Conservation (phyloP, 2,888 invertebrate genomes). For the Ditula angustiorana region DNA sequence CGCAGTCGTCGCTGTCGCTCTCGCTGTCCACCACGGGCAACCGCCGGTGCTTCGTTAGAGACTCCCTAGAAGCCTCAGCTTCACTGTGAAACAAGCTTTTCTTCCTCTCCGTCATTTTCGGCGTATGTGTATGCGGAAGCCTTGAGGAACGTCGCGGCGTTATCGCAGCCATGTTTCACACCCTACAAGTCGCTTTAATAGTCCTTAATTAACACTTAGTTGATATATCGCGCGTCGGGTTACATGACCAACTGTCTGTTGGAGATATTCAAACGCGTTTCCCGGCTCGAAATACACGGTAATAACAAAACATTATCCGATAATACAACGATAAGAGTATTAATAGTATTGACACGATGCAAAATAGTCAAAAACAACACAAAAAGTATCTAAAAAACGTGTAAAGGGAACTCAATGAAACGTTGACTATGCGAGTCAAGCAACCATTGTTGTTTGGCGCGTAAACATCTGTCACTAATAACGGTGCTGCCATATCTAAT, state of each 20-base stretch:
- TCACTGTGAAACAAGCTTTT: conserved; percentile 85
- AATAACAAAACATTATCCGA: conserved; percentile 37
- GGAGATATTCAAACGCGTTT: conserved; percentile 9
- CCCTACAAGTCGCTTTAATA: conserved; percentile 44
- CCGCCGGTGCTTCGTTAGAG: conserved; percentile 71
- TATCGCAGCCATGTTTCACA: conserved; percentile 66
- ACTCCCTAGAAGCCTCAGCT: conserved; percentile 61
- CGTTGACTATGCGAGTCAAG: conserved; percentile 53
- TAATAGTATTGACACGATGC: conserved; percentile 39
- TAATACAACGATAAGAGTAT: conserved; percentile 37
- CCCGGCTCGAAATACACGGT: conserved; percentile 22
- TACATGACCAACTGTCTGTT: conserved; percentile 41
- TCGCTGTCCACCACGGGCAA: conserved; percentile 78
- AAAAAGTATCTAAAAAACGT: conserved; percentile 53
- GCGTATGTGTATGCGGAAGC: conserved; percentile 77
- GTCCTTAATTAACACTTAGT: conserved; percentile 41
- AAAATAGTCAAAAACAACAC: conserved; percentile 41
- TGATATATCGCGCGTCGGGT: conserved; percentile 49
- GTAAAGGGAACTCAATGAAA: conserved; percentile 52
- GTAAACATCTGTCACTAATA: conserved; percentile 79
- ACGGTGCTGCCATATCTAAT: conserved; percentile 47
- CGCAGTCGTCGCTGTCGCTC: conserved; percentile 81
- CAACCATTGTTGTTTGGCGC: conserved; percentile 83
- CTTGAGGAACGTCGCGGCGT: conserved; percentile 76
- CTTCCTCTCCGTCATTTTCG: conserved; percentile 87